Percentiles rank a stretch among this genome's conserved stretches.
Evolutionary conservation across 64 coral and sea anemone genomes (phyloP).

Genomic region (Acropora yongei): DNA sequence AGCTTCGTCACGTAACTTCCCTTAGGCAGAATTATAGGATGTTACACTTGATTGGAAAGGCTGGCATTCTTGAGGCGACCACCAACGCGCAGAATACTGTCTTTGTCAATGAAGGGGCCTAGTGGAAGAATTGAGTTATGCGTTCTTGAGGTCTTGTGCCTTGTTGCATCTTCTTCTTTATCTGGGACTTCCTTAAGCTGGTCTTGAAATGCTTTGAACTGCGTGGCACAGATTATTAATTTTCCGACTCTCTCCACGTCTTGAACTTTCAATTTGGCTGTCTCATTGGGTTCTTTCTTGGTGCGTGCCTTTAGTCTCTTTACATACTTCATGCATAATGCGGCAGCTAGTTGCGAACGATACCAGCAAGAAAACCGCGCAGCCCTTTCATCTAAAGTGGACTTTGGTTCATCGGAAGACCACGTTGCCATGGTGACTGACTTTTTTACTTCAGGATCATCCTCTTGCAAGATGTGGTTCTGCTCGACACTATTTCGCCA

Average conservation of each 20-base stretch:
- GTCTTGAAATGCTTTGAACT: constrained; percentile 3
- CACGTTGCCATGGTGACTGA: neutral
- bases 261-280: constrained; percentile 4
- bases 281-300: too few species aligned
- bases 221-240: neutral
- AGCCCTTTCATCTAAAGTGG: neutral
- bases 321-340: too few species aligned
- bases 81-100: too few species aligned
- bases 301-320: too few species aligned
- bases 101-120: too few species aligned
- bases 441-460: constrained; percentile 46
- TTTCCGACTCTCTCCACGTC: constrained; percentile 30
- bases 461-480: neutral
- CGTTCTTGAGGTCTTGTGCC: neutral
- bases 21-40: too few species aligned
- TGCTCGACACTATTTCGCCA: constrained; percentile 1
- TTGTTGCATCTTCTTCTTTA: neutral
- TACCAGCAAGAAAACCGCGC: constrained; percentile 43
- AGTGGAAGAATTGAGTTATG: too few species aligned
- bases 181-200: neutral
- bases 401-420: neutral
- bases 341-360: constrained; percentile 3
- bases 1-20: too few species aligned
- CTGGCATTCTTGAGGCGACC: too few species aligned
- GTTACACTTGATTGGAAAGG: too few species aligned